phyloP scores from a whole-genome alignment of 2,113 vertebrate genomes.

The Podarcis raffonei region DNA sequence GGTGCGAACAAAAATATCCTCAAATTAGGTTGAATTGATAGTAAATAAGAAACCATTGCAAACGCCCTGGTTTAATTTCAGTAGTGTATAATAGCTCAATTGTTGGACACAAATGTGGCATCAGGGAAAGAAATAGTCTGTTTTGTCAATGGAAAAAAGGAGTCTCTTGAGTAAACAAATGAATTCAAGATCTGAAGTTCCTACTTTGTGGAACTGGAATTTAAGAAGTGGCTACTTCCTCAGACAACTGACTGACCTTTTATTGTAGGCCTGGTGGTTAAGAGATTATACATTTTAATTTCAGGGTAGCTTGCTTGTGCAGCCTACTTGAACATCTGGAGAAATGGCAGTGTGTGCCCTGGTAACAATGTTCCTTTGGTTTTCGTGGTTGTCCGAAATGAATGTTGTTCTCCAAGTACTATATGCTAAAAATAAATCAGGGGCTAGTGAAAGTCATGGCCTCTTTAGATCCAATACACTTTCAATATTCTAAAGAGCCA shows the following conservation, averaged over 20 bases:
- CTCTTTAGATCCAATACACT: slow-evolving; percentile 49
- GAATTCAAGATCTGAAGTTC: slow-evolving; percentile 5
- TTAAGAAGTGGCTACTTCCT: not conserved
- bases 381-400: slow-evolving; percentile 52
- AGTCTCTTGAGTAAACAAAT: not conserved
- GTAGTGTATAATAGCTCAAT: not conserved
- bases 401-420: slow-evolving; percentile 27
- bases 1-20: not conserved
- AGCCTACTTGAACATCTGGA: rapidly evolving
- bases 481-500: slow-evolving; percentile 23
- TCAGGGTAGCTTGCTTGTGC: slow-evolving; percentile 23
- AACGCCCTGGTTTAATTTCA: not conserved
- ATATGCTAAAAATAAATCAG: slow-evolving; percentile 49
- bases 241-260: not conserved
- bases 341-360: not conserved
- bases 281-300: slow-evolving; percentile 12
- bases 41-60: not conserved
- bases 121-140: slow-evolving; percentile 5
- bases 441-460: slow-evolving; percentile 46
- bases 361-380: slow-evolving; percentile 39
- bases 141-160: not conserved
- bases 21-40: too few relatives aligned
- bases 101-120: not conserved
- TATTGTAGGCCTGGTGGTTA: slow-evolving; percentile 9
- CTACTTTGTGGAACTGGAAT: rapidly evolving